Base-by-base conservation (phyloP, 2,113 vertebrate genomes). In the Caranx ignobilis region DNA sequence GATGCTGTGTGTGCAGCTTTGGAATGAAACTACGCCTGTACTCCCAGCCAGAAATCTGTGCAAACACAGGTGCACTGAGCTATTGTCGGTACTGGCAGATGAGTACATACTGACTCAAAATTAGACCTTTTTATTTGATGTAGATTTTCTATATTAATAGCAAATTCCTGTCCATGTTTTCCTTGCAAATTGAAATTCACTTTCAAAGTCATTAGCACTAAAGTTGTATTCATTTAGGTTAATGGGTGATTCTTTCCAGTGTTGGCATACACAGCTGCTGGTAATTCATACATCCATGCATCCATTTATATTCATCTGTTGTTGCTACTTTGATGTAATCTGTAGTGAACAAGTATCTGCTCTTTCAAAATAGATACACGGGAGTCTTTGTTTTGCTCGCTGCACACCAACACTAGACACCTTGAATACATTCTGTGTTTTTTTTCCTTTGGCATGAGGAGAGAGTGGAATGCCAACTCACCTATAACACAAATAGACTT, bases 21-120 rank as follows among this genome's bases (percentile, higher is more conserved):
- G 60, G 16, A 68, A 56, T 73, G 34, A 70, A 67, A 55, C 32
- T 41, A 52, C 67, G 19, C 45, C 16, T 75, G 31, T 9, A 7
- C 37, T 21, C 31, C 26, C 35, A 1, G 3, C 19, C 73, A 69
- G 61, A 39, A 52, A 54, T 45, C 34, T 59, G 47, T 35, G 55
- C 55, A 79, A 84, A 79, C 63, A 80, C 71, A 81, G 76, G 45
- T 83, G 74, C 26, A 39, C 45, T 21, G 60, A 70, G n/a, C 79
- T 72, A 71, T 62, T 70, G 35, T 26, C 32, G 65, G 65, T 59
- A 52, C 50, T 72, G 31, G 31, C 50, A 79, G 43, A 76, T n/a
- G 47, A 61, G 47, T 43, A 81, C 34, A 55, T 11, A 54, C 12
- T 35, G 31, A 75, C 69, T 71, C 4, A 15, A 56, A 60, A 61